phyloP scores from a whole-genome alignment of 37 sponge, comb jelly and placozoan genomes.

The Ianthella basta region DNA sequence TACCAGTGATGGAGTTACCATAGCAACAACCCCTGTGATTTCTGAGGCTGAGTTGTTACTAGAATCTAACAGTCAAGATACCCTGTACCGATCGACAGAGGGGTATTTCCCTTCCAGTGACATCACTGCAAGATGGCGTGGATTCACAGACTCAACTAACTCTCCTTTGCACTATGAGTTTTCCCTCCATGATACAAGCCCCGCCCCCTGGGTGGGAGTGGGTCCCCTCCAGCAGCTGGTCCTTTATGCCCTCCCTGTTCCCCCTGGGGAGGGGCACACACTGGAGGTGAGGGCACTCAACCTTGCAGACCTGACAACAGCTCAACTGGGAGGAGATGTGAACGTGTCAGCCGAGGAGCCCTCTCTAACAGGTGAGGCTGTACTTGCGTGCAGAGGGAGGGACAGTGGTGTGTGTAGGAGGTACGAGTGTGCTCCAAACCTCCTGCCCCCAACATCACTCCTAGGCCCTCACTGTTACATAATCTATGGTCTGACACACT shows the following conservation, averaged over 20 bases:
- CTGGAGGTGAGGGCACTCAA: conserved; percentile 60
- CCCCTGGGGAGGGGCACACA: neutral
- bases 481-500: too few species aligned
- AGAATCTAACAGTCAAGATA: neutral
- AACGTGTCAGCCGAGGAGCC: conserved; percentile 35
- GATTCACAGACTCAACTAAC: conserved; percentile 33
- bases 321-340: conserved; percentile 27
- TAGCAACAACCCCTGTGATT: conserved; percentile 47
- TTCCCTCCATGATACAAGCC: conserved; percentile 7
- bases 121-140: conserved; percentile 40
- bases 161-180: conserved; percentile 60
- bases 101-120: conserved; percentile 41
- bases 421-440: too few species aligned
- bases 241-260: conserved; percentile 32
- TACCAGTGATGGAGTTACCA: conserved; percentile 67
- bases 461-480: too few species aligned
- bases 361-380: conserved; percentile 24
- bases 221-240: conserved; percentile 30
- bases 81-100: conserved; percentile 18
- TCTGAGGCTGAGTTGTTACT: neutral
- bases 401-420: too few species aligned
- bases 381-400: too few species aligned
- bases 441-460: too few species aligned
- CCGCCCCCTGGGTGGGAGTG: conserved; percentile 48
- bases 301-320: conserved; percentile 43